phyloP scores from a whole-genome alignment of 2,888 invertebrate species.

The Molorchus minor region DNA sequence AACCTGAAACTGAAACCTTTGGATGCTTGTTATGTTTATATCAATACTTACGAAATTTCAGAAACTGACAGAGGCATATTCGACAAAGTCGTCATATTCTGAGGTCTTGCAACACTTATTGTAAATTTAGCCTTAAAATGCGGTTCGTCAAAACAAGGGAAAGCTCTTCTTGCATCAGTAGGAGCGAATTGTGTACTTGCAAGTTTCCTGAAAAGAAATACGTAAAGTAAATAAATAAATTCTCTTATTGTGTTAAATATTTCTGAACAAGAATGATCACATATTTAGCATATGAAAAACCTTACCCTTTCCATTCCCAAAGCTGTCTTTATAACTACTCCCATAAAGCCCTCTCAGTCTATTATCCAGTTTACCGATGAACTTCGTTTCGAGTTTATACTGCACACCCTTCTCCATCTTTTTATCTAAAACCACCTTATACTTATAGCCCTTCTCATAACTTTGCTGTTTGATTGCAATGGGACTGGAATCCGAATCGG shows the following conservation, averaged over 20 bases:
- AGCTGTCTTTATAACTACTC: slow-evolving; percentile 63
- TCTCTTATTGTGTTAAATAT: too few species aligned
- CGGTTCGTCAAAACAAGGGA: slow-evolving; percentile 91
- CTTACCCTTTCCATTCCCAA: slow-evolving; percentile 41
- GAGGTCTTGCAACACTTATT: slow-evolving; percentile 71
- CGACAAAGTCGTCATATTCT: slow-evolving; percentile 67
- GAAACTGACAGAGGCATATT: slow-evolving; percentile 71
- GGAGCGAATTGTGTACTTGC: slow-evolving; percentile 84
- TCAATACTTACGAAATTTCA: slow-evolving; percentile 27
- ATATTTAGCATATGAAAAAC: slow-evolving; percentile 23
- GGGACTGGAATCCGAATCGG: slow-evolving; percentile 48
- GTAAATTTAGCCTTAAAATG: slow-evolving; percentile 80
- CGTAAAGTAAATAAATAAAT: neutral
- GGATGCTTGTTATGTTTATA: neutral
- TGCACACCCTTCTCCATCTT: slow-evolving; percentile 54
- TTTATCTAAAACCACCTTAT: slow-evolving; percentile 58
- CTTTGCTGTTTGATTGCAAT: slow-evolving; percentile 55
- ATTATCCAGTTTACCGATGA: slow-evolving; percentile 65
- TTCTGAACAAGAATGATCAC: too few species aligned
- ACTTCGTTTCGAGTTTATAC: slow-evolving; percentile 65
- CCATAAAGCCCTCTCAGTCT: slow-evolving; percentile 69
- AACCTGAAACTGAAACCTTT: neutral
- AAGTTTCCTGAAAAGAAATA: slow-evolving; percentile 69
- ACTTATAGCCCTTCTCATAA: slow-evolving; percentile 55
- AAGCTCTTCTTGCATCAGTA: slow-evolving; percentile 80